phyloP scores from a whole-genome alignment of 2,888 invertebrate species.

The Xestia xanthographa region DNA sequence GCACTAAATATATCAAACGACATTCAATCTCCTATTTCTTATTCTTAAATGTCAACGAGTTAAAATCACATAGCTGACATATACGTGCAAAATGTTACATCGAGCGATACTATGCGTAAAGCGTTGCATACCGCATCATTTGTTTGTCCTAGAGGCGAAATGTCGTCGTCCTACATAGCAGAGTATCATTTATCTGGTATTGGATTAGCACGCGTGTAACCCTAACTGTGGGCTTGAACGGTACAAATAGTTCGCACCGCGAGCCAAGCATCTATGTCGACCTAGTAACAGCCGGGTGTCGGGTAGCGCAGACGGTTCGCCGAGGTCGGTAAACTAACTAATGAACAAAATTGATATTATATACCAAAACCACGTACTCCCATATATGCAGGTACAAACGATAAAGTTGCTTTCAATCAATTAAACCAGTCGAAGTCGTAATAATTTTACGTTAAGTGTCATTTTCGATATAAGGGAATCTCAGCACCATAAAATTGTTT shows the following conservation, averaged over 20 bases:
- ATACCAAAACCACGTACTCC: conserved; percentile 23
- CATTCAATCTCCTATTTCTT: conserved; percentile 55
- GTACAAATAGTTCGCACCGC: conserved; percentile 85
- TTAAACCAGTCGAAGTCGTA: conserved; percentile 17
- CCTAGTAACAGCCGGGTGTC: conserved; percentile 80
- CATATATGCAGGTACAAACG: neutral
- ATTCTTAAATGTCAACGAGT: conserved; percentile 57
- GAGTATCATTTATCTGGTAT: conserved; percentile 82
- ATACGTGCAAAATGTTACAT: conserved; percentile 58
- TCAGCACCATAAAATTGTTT: conserved; percentile 31
- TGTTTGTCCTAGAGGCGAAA: conserved; percentile 72
- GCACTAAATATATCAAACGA: conserved; percentile 46
- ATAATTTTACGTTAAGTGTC: conserved; percentile 31
- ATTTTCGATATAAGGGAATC: conserved; percentile 37
- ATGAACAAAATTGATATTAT: conserved; percentile 66
- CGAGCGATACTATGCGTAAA: conserved; percentile 58
- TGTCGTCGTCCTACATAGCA: conserved; percentile 74
- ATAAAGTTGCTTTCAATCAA: conserved; percentile 30
- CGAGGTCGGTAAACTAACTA: conserved; percentile 67
- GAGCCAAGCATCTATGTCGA: conserved; percentile 80
- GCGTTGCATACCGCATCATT: conserved; percentile 63
- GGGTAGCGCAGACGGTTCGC: conserved; percentile 76
- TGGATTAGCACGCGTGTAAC: conserved; percentile 83
- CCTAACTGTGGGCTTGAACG: conserved; percentile 83
- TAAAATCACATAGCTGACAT: conserved; percentile 54